Conservation (phyloP, 2,113 vertebrate species). For the Microtus richardsoni region DNA sequence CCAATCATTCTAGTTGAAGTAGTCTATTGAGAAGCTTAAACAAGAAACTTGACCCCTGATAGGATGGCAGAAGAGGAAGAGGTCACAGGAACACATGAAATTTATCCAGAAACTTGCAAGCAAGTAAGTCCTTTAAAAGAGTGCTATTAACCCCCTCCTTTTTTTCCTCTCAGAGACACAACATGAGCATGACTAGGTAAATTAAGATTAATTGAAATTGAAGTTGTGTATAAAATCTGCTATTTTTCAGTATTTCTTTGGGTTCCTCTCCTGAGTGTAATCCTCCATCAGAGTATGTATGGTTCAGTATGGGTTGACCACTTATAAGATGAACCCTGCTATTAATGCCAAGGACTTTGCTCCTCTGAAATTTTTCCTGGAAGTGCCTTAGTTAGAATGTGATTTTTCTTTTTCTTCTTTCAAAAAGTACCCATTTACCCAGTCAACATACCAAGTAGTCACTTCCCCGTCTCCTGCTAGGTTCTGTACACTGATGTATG, state of each 20-base stretch:
- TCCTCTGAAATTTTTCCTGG: not conserved
- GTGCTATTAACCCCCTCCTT: not conserved
- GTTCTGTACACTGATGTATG: too few species aligned
- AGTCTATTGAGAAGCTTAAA: not conserved
- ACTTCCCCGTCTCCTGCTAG: fast-evolving
- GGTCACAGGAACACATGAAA: not conserved
- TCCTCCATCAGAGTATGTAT: fast-evolving
- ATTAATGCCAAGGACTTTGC: not conserved
- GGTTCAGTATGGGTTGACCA: fast-evolving
- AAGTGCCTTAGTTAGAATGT: not conserved
- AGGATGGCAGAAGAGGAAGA: not conserved
- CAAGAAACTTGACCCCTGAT: not conserved
- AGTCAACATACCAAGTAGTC: fast-evolving
- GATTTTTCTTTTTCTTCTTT: not conserved
- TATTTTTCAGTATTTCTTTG: not conserved
- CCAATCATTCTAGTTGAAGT: too few species aligned
- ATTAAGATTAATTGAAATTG: not conserved
- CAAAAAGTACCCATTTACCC: too few species aligned
- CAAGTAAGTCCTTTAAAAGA: fast-evolving
- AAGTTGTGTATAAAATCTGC: not conserved
- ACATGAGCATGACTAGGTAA: not conserved
- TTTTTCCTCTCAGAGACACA: not conserved
- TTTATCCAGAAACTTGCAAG: not conserved
- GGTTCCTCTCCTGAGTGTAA: not conserved
- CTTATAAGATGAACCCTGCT: not conserved